Evolutionary conservation across 2,888 invertebrate genomes (phyloP), one percentile per base, ranked within the genome.

Genomic region (Teleiodes luculella): DNA sequence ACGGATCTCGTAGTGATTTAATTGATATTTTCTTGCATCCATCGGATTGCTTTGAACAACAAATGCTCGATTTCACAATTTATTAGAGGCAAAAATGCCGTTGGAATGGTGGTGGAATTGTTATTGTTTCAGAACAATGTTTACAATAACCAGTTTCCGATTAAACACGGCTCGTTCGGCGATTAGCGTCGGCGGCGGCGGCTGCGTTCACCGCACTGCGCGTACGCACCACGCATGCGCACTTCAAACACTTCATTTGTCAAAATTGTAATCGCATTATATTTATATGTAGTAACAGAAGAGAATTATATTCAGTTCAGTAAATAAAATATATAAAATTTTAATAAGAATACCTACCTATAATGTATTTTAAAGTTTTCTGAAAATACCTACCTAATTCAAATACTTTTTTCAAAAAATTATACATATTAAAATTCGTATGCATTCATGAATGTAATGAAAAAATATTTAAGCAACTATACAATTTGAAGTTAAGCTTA

Each of bases 81-180:
- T 49, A n/a, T 45, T 28, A 35, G 39, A 49, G 47, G 36, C 49
- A 49, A 31, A 55, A 56, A 45, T 56, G 52, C 37, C 33, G 20
- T 31, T 20, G 18, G 51, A 41, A 11, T 31, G 36, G 24, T 41
- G 28, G 52, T 52, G 20, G 47, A 53, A 45, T 48, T 43, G 52
- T 53, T 56, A 49, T 52, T 56, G 56, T 56, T 49, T 53, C 52
- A 49, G 48, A 48, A 53, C 56, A 56, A 46, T 56, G 53, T 56
- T 53, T 56, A 56, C 50, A 50, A 56, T 50, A 39, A 50, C 56
- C 56, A 51, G 56, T 53, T 56, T 50, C 7, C 45, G 53, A 56
- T 56, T 53, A 50, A 53, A 46, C 45, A 53, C 53, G 50, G 53
- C 39, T 53, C 50, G 56, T 56, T 56, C 43, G 20, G 18, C 53